phyloP scores from a whole-genome alignment of 2,113 vertebrate genomes.

The Forbesichthys agassizii region DNA sequence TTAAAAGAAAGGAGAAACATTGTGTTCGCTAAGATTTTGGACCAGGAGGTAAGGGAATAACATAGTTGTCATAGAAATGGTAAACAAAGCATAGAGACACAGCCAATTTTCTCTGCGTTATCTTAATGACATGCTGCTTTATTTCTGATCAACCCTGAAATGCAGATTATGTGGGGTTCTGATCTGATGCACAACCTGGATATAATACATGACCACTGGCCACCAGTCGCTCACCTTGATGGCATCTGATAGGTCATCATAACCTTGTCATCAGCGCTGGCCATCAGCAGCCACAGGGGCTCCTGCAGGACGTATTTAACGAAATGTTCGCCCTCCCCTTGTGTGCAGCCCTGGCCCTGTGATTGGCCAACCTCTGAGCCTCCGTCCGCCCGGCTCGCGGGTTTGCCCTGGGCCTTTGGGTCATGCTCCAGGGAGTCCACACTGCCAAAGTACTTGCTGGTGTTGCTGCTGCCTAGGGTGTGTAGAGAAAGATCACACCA shows the following conservation, averaged over 20 bases:
- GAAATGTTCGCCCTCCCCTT: conserved; percentile 66
- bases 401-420: conserved; percentile 67
- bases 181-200: too few relatives aligned
- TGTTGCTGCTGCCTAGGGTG: conserved; percentile 82
- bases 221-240: conserved; percentile 76
- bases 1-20: too few relatives aligned
- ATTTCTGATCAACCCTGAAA: too few relatives aligned
- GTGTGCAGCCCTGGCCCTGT: conserved; percentile 34
- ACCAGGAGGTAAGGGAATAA: too few relatives aligned
- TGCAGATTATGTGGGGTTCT: not conserved
- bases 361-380: conserved; percentile 42
- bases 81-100: too few relatives aligned
- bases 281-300: conserved; percentile 88
- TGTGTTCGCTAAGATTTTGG: too few relatives aligned
- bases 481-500: not conserved
- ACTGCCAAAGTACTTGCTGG: conserved; percentile 92
- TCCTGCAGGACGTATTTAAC: conserved; percentile 86
- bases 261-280: conserved; percentile 81
- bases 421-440: conserved; percentile 88
- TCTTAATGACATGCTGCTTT: too few relatives aligned
- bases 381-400: conserved; percentile 28
- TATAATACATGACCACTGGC: too few relatives aligned
- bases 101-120: too few relatives aligned
- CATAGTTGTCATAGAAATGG: too few relatives aligned
- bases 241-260: conserved; percentile 97